phyloP scores from a whole-genome alignment of 2,888 invertebrate species.

The Phymatocera aterrima region DNA sequence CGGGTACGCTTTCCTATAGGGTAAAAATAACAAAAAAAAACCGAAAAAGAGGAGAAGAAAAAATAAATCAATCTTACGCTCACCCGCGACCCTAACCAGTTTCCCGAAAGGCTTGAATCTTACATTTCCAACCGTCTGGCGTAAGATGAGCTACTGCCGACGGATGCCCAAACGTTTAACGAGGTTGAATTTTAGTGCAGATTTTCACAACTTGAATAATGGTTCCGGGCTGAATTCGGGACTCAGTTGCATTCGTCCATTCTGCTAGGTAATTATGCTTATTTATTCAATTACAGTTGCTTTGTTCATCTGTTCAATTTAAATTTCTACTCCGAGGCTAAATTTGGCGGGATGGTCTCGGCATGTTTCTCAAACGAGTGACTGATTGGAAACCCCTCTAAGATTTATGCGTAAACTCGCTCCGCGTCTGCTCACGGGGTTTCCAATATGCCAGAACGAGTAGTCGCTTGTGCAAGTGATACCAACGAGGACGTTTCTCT shows the following conservation, averaged over 20 bases:
- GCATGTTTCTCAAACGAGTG: conserved; percentile 34
- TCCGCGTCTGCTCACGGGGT: conserved; percentile 13
- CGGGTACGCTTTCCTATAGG: conserved; percentile 33
- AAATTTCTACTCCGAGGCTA: conserved; percentile 4
- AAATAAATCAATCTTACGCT: not conserved
- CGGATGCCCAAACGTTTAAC: conserved; percentile 32
- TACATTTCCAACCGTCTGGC: conserved; percentile 3
- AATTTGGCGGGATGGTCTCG: conserved; percentile 25
- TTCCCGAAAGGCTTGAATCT: conserved; percentile 33
- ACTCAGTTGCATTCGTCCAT: not conserved
- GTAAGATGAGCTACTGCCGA: conserved; percentile 23
- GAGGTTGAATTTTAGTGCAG: not conserved
- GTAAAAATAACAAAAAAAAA: not conserved
- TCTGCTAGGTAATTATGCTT: not conserved
- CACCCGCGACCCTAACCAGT: conserved; percentile 27
- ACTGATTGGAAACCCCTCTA: conserved; percentile 38
- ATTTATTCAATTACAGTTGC: conserved; percentile 39
- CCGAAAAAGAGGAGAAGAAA: not conserved
- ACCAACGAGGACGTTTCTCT: conserved; percentile 42
- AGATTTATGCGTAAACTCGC: conserved; percentile 27
- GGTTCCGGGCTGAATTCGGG: conserved; percentile 30
- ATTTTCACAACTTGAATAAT: conserved; percentile 38
- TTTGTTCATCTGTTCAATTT: conserved; percentile 25
- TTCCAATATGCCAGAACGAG: conserved; percentile 37
- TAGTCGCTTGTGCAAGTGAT: conserved; percentile 26